These are phyloP conservation scores for Petrocephalus microphthalmus DNA, from an alignment of 2,113 vertebrate genomes.

Conservation along the genomic window DNA sequence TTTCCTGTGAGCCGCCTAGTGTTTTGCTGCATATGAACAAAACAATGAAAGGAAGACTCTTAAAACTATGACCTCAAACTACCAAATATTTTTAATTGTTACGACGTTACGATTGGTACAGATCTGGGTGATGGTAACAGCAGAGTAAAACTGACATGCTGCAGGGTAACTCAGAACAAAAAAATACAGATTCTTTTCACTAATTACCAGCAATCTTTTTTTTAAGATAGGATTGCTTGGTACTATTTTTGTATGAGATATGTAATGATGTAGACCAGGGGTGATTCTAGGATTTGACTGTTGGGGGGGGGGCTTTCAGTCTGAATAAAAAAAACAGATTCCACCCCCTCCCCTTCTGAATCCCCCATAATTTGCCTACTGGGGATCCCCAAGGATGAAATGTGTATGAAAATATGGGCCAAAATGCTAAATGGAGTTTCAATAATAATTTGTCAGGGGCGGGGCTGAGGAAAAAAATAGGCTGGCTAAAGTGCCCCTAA, in stretches of 20 bases:
- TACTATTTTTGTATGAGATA: background rate
- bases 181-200: background rate
- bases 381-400: background rate
- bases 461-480: background rate
- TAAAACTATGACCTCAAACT: background rate
- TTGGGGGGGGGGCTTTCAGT: background rate
- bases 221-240: too few relatives aligned
- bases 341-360: background rate
- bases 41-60: background rate
- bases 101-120: background rate
- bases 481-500: background rate
- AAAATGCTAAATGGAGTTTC: background rate
- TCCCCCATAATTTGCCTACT: background rate
- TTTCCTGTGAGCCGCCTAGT: background rate
- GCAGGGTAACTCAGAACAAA: background rate
- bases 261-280: background rate
- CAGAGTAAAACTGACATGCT: background rate
- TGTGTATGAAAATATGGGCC: background rate
- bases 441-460: background rate
- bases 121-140: background rate
- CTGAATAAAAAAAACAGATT: background rate
- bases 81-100: background rate
- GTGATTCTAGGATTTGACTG: background rate
- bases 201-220: background rate
- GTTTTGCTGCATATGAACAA: background rate